Base-by-base conservation (phyloP, 2,113 vertebrate species). In the Hydrolagus affinis region DNA sequence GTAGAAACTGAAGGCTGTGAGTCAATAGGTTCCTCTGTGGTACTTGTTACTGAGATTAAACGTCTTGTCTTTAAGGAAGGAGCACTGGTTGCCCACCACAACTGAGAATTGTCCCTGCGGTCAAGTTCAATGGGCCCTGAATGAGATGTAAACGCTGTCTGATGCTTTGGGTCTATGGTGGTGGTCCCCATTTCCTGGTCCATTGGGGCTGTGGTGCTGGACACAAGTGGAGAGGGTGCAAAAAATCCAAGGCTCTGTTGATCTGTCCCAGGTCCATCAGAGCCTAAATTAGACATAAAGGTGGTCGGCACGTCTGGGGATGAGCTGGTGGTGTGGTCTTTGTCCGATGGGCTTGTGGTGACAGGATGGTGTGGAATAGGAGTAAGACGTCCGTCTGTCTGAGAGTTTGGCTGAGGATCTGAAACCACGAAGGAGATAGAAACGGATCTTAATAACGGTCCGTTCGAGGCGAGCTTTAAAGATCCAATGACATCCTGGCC, bases 191-290 rank as follows among this genome's bases (percentile, higher is more conserved):
- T 44, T 44, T 44, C 44, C 44, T 44, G 44, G 44, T 44, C 44
- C 44, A 44, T 44, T 44, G 44, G 44, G 44, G 6, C 44, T 44
- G 44, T 44, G 44, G 44, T 44, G 44, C 44, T 44, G 85, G 86
- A 14, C 86, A 72, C 0, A 70, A 10, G 56, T 86, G 44, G 19
- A 66, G 85, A 70, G 74, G 72, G 85, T 76, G 62, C 56, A 32
- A 30, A 64, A 23, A 30, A 8, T 69, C 62, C 23, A 3, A 4
- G 71, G 60, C 60, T 21, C 62, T 21, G 72, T 21, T 3, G 85
- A 44, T 44, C 44, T 1, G 44, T 44, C 44, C 44, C 44, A 44
- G 44, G 44, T 44, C 44, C 44, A 3, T 6, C 44, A 44, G 68
- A 85, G 74, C 30, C 60, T 64, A 15, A 64, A 60, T 23, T 15